These are phyloP conservation scores for Sardinella longiceps DNA, from an alignment of 2,797 vertebrate species.

Conservation along the genomic window DNA sequence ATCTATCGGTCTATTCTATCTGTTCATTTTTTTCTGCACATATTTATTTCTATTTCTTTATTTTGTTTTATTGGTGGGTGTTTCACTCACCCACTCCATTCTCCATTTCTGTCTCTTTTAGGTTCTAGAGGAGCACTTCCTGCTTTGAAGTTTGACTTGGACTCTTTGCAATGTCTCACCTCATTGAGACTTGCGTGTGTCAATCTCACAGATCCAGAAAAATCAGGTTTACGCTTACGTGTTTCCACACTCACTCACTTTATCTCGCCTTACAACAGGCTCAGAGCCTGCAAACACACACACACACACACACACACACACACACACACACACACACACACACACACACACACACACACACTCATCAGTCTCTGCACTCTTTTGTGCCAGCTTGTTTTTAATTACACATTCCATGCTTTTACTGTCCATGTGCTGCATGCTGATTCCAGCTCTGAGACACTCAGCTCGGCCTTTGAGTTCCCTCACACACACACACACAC, in stretches of 20 bases:
- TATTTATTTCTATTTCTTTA: background rate
- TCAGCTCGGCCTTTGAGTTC: slow-evolving; percentile 7
- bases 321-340: background rate
- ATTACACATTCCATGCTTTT: slow-evolving; percentile 58
- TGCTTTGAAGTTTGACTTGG: background rate
- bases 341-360: background rate
- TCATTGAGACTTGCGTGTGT: background rate
- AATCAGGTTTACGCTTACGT: background rate
- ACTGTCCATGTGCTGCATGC: slow-evolving; percentile 38
- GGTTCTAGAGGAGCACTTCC: background rate
- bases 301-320: background rate
- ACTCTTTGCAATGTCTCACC: background rate
- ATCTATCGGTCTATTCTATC: background rate
- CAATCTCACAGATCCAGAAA: background rate
- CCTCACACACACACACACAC: background rate
- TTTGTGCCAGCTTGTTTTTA: slow-evolving; percentile 58
- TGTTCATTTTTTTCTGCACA: background rate
- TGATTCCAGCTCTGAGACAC: slow-evolving; percentile 30
- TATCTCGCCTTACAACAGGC: slow-evolving; percentile 19
- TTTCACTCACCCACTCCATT: background rate
- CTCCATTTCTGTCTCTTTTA: background rate
- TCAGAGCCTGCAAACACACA: slow-evolving; percentile 30
- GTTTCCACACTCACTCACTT: slow-evolving; percentile 23
- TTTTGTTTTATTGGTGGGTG: background rate
- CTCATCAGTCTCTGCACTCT: slow-evolving; percentile 21